Evolutionary conservation across 2,888 invertebrate genomes (phyloP), one percentile per base, ranked within the genome.

Genomic region (Disparrhopalites patrizii): DNA sequence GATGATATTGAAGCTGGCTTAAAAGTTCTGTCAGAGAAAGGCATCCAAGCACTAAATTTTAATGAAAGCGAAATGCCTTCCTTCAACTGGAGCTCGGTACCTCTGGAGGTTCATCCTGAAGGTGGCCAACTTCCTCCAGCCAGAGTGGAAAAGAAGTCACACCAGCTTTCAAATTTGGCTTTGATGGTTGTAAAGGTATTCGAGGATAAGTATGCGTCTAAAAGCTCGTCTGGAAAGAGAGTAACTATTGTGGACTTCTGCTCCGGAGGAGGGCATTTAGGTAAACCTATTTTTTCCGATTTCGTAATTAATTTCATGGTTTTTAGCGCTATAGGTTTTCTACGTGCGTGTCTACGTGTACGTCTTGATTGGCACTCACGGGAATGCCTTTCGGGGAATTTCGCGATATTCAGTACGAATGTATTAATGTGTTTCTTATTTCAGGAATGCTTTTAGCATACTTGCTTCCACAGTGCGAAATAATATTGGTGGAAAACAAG

Each of bases 241-340:
- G 85, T 90, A 76, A 80, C 83, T 18, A 90, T 96, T 74, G 90
- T 96, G 0, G 96, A 97, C 79, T 96, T 96, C 80, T 96, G 96
- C 78, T 90, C 93, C 76, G 96, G 96, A 1, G 90, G 93, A 76
- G 96, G 96, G 0, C 95, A 96, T 80, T 82, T 96, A 66, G 63
- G 63, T 63, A 51, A 55, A 38, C 2, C 30, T 4, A 27, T 52
- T 52, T 8, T n/a, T n/a, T n/a, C n/a, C n/a, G n/a, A n/a, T n/a
- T n/a, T n/a, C n/a, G n/a, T 43, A 43, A 5, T 43, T 36, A 15
- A 36, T 36, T 15, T 36, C 36, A n/a, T n/a, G n/a, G n/a, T 36
- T 36, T 36, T 36, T 36, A 36, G 36, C 36, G 36, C 8, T 10
- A 36, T 36, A 15, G 7, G 36, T 36, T 36, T 15, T 36, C 15